A percentile compares a stretch with the other conserved stretches of the same genome.
Conservation (phyloP, 2,113 vertebrate species). For the Myrmecophaga tridactyla region DNA sequence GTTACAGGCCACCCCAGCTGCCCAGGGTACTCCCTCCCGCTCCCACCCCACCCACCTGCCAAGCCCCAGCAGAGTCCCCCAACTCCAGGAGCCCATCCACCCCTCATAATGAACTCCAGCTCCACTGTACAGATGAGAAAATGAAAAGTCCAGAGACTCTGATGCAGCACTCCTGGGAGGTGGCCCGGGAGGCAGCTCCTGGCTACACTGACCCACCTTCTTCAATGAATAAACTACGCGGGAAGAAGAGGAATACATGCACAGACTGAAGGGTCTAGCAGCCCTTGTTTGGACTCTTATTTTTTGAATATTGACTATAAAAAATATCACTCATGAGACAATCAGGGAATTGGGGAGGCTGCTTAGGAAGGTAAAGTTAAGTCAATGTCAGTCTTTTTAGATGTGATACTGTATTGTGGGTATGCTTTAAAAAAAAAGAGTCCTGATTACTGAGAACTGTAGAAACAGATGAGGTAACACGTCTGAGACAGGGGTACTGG, state of each 20-base stretch:
- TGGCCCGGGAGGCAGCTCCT: background rate
- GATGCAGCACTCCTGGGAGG: background rate
- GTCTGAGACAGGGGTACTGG: background rate
- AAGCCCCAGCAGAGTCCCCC: background rate
- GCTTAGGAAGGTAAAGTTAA: background rate
- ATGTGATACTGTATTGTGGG: accelerated
- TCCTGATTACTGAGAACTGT: background rate
- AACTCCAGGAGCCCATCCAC: background rate
- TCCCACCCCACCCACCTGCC: background rate
- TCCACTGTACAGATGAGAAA: background rate
- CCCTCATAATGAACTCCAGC: background rate
- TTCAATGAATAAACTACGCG: background rate
- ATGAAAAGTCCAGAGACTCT: background rate
- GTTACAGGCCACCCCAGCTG: background rate
- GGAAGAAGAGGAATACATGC: background rate
- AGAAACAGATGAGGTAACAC: background rate
- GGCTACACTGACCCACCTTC: background rate
- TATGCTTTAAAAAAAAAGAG: background rate
- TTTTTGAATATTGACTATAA: background rate
- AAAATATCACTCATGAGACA: background rate
- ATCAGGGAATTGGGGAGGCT: background rate
- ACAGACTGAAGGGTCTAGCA: background rate
- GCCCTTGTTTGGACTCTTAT: background rate
- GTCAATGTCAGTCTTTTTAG: background rate
- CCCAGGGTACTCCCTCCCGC: background rate